A percentile compares a stretch with the other conserved stretches of the same genome.
phyloP scores from a whole-genome alignment of 64 coral and sea anemone genomes.

The Pocillopora verrucosa region DNA sequence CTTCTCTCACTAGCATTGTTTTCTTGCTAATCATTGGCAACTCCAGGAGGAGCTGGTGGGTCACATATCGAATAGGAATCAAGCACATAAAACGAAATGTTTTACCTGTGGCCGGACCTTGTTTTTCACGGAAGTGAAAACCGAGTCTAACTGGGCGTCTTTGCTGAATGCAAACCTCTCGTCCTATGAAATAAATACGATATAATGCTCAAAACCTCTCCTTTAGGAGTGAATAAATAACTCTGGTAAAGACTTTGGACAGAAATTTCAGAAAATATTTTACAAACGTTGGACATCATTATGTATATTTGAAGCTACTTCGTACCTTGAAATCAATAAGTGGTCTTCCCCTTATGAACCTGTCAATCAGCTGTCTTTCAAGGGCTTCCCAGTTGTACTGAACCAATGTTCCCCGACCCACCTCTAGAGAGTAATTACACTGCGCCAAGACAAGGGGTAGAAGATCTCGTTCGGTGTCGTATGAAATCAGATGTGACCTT shows the following conservation, averaged over 20 bases:
- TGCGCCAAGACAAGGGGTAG: conserved; percentile 56
- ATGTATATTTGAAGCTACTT: neutral
- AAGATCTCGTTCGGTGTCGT: conserved; percentile 61
- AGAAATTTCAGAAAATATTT: neutral
- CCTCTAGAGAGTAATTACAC: conserved; percentile 70
- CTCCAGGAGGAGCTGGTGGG: no score
- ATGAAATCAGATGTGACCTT: conserved; percentile 47
- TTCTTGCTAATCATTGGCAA: no score
- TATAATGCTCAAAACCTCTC: neutral
- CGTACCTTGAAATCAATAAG: conserved; percentile 68
- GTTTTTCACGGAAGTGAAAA: conserved; percentile 55
- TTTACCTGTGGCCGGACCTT: conserved; percentile 72
- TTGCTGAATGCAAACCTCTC: conserved; percentile 68
- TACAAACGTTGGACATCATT: no score
- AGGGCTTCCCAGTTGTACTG: conserved; percentile 65
- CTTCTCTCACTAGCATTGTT: no score
- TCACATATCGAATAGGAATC: no score
- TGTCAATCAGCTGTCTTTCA: conserved; percentile 72
- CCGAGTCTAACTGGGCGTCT: conserved; percentile 50
- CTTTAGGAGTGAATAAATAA: neutral
- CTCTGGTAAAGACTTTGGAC: neutral
- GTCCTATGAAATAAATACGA: conserved; percentile 28
- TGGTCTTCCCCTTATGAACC: conserved; percentile 49
- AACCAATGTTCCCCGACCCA: conserved; percentile 55
- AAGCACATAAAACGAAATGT: neutral